A percentile compares a stretch with the other conserved stretches of the same genome.
Conservation (phyloP, 2,888 invertebrate genomes). For the Bugula neritina region DNA sequence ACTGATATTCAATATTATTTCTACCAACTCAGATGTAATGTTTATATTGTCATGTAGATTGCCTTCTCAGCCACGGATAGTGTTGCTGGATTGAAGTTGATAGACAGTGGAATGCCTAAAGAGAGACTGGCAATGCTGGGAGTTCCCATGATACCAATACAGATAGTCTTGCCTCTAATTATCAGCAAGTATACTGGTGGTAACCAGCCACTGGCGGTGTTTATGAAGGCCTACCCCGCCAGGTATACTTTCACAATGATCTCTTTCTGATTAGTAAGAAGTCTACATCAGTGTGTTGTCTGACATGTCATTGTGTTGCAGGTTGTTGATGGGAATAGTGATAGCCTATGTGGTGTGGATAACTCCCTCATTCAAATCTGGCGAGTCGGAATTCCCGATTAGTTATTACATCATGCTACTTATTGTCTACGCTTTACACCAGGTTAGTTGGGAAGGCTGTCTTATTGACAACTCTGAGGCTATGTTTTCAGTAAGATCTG, state of each 20-base stretch:
- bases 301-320: too few relatives aligned
- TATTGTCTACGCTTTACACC: constrained; percentile 78
- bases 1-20: too few relatives aligned
- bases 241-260: constrained; percentile 52
- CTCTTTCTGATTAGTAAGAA: too few relatives aligned
- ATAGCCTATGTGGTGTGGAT: constrained; percentile 78
- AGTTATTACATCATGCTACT: constrained; percentile 70
- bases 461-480: too few relatives aligned
- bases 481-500: too few relatives aligned
- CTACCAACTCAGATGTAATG: too few relatives aligned
- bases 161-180: constrained; percentile 81
- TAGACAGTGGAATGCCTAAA: constrained; percentile 91
- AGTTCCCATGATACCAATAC: constrained; percentile 86
- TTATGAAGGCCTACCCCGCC: constrained; percentile 79
- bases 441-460: too few relatives aligned
- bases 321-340: constrained; percentile 61
- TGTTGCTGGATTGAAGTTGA: constrained; percentile 85
- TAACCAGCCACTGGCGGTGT: constrained; percentile 79
- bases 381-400: constrained; percentile 62
- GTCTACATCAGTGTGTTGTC: too few relatives aligned
- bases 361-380: constrained; percentile 55
- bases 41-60: too few relatives aligned
- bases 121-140: constrained; percentile 88
- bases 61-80: constrained; percentile 94
- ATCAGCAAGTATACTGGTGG: constrained; percentile 78